These are phyloP conservation scores for Mycetomoellerius zeteki DNA, from an alignment of 1,140 invertebrate species.

Conservation along the genomic window DNA sequence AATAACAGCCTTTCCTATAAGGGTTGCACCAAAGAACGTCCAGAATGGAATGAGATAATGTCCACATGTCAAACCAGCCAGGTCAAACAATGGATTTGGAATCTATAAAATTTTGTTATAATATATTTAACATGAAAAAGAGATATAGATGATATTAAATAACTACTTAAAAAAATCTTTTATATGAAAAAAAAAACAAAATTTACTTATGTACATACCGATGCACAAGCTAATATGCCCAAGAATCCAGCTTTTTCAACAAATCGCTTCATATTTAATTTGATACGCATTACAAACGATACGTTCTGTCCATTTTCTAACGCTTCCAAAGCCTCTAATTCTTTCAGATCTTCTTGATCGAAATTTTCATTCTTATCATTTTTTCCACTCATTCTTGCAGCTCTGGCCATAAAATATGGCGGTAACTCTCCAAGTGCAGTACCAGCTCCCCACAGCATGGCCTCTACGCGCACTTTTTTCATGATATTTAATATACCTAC, in stretches of 20 bases:
- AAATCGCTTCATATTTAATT: conserved; percentile 96
- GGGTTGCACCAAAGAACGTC: conserved; percentile 99
- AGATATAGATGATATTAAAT: conserved; percentile 14
- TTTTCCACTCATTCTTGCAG: conserved; percentile 92
- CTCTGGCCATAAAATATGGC: conserved; percentile 98
- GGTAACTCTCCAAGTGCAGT: conserved; percentile 99
- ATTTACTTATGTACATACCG: conserved; percentile 88
- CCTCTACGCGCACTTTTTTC: conserved; percentile 98
- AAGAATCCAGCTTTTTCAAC: conserved; percentile 98
- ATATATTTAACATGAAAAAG: not conserved
- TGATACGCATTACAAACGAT: conserved; percentile 92
- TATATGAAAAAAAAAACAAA: conserved; percentile 22
- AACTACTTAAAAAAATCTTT: not conserved
- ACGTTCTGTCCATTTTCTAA: conserved; percentile 88
- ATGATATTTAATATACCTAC: conserved; percentile 96
- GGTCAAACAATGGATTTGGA: conserved; percentile 99
- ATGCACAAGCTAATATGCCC: conserved; percentile 98
- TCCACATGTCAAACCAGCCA: conserved; percentile 99
- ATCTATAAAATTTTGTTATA: conserved; percentile 88
- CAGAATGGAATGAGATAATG: conserved; percentile 99
- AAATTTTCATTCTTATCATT: conserved; percentile 83
- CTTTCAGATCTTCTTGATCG: conserved; percentile 92
- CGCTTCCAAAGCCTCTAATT: conserved; percentile 92
- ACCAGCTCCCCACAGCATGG: conserved; percentile 99
- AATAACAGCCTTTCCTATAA: conserved; percentile 99